Conservation (phyloP, 2,113 vertebrate genomes). For the Parotia lawesii region DNA sequence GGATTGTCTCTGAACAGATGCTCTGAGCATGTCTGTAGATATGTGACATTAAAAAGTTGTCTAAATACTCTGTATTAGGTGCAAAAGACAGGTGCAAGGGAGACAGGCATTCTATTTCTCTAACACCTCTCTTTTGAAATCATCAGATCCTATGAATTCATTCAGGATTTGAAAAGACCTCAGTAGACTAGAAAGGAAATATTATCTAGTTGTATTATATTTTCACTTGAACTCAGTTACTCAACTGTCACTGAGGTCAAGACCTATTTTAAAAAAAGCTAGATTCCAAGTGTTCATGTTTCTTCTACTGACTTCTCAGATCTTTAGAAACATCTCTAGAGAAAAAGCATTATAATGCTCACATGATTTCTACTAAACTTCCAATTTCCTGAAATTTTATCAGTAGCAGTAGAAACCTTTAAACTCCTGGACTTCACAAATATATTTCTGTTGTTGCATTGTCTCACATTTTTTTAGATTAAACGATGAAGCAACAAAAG, state of each 20-base stretch:
- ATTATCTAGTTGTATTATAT: neutral
- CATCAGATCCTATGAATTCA: neutral
- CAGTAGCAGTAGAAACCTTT: neutral
- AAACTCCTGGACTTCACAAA: neutral
- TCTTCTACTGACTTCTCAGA: neutral
- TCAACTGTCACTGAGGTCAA: neutral
- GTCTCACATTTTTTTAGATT: neutral
- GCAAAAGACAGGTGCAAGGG: neutral
- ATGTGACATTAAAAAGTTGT: neutral
- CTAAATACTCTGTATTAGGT: neutral
- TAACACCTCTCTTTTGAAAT: neutral
- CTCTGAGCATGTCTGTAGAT: accelerated
- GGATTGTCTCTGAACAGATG: neutral
- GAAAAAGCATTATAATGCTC: neutral
- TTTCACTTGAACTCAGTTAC: neutral
- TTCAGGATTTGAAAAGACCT: neutral
- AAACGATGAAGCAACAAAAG: neutral
- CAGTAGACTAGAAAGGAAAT: neutral
- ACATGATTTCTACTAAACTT: neutral
- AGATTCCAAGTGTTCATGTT: neutral
- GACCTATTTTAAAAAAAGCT: neutral
- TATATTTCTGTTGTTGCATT: neutral
- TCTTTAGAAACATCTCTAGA: neutral
- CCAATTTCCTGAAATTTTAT: neutral
- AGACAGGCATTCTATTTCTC: neutral